A percentile compares a stretch with the other conserved stretches of the same genome.
Conservation (phyloP, 2,888 invertebrate genomes). For the Anodontia alba region DNA sequence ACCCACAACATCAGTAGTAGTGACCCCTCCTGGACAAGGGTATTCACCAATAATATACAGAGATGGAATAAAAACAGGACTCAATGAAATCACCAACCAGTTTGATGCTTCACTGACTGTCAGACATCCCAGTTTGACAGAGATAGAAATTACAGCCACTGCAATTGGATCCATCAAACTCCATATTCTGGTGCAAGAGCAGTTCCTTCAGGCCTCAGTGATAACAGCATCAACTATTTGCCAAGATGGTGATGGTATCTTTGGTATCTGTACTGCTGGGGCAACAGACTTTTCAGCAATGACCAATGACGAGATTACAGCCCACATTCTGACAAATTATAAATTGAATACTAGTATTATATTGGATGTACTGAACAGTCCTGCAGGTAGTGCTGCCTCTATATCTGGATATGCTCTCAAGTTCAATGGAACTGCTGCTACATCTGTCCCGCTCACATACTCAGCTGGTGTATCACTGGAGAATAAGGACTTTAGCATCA, state of each 20-base stretch:
- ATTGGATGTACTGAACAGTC: constrained; percentile 41
- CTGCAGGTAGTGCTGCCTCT: constrained; percentile 29
- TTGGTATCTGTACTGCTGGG: constrained; percentile 58
- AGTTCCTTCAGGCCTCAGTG: constrained; percentile 58
- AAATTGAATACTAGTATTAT: constrained; percentile 49
- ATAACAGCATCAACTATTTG: constrained; percentile 50
- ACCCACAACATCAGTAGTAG: constrained; percentile 42
- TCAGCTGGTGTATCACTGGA: constrained; percentile 32
- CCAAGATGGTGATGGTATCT: constrained; percentile 55
- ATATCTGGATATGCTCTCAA: constrained; percentile 67
- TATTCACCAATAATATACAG: constrained; percentile 53
- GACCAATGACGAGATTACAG: constrained; percentile 45
- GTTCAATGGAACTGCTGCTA: constrained; percentile 67
- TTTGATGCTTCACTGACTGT: constrained; percentile 46
- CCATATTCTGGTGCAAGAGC: constrained; percentile 44
- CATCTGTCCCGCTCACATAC: constrained; percentile 50
- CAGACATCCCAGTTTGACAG: constrained; percentile 42
- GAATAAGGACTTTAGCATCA: constrained; percentile 63
- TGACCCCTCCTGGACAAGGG: constrained; percentile 59
- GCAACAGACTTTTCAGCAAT: constrained; percentile 50
- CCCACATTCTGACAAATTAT: constrained; percentile 41
- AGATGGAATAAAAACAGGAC: constrained; percentile 30
- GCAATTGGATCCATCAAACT: constrained; percentile 41
- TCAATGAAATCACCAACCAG: constrained; percentile 27
- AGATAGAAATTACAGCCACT: constrained; percentile 45